phyloP scores from a whole-genome alignment of 2,888 invertebrate genomes.

The Caenorhabditis japonica region DNA sequence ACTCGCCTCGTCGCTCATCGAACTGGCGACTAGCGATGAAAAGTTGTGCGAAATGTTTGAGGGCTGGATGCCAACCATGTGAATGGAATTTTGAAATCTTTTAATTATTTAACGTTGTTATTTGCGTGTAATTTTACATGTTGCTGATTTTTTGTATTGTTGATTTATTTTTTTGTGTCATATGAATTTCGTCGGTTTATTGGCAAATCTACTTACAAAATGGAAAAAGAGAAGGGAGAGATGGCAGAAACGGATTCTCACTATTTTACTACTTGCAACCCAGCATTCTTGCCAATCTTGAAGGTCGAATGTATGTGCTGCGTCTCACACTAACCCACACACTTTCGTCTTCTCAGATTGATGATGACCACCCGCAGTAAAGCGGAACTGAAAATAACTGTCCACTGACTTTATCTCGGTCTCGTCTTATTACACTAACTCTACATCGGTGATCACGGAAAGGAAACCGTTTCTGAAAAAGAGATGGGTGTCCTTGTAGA shows the following conservation, averaged over 20 bases:
- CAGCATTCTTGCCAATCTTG: slow-evolving; percentile 26
- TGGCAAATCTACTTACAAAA: slow-evolving; percentile 1
- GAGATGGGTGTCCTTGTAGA: slow-evolving; percentile 9
- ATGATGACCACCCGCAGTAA: slow-evolving; percentile 47
- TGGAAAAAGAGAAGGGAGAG: slow-evolving; percentile 20
- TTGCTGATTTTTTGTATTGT: too few species aligned
- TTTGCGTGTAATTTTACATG: too few species aligned
- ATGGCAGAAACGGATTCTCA: slow-evolving; percentile 30
- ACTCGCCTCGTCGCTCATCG: slow-evolving; percentile 87
- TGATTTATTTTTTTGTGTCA: not conserved
- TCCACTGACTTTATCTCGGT: not conserved
- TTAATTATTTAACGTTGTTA: too few species aligned
- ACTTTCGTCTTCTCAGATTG: not conserved
- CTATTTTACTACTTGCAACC: slow-evolving; percentile 25
- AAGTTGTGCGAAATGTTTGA: slow-evolving; percentile 95
- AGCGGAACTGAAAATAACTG: slow-evolving; percentile 23
- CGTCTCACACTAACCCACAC: not conserved
- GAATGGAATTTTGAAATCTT: slow-evolving; percentile 75
- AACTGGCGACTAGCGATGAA: slow-evolving; percentile 89
- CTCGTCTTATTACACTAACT: too few species aligned
- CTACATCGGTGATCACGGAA: too few species aligned
- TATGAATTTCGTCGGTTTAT: slow-evolving; percentile 13
- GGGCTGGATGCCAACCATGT: slow-evolving; percentile 93
- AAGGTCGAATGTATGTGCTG: slow-evolving; percentile 29
- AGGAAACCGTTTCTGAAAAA: too few species aligned